phyloP scores from a whole-genome alignment of 2,113 vertebrate genomes.

The Thamnaconus septentrionalis region DNA sequence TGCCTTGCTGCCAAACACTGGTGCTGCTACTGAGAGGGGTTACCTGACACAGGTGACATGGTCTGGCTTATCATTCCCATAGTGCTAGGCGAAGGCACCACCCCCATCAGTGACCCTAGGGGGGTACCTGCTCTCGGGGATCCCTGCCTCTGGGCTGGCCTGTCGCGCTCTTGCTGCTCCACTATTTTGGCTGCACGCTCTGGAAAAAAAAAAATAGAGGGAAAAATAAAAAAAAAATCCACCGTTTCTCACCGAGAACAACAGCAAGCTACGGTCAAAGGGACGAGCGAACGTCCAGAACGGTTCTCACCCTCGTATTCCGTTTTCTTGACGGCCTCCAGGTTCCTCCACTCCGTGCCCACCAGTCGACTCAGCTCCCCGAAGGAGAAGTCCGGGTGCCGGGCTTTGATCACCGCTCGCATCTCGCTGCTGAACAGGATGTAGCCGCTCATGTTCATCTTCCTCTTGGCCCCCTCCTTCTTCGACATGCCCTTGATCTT shows the following conservation, averaged over 20 bases:
- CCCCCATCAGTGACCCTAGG: conserved; percentile 95
- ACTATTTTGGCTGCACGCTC: conserved; percentile 99
- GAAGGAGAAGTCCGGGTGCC: conserved; percentile 96
- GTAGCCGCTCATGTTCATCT: conserved; percentile 99
- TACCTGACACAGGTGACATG: conserved; percentile 99
- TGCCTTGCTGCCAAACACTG: conserved; percentile 65
- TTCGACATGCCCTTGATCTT: conserved; percentile 92
- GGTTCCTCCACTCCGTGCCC: conserved; percentile 97
- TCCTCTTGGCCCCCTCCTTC: conserved; percentile 96
- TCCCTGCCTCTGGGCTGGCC: conserved; percentile 89
- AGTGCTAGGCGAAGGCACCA: conserved; percentile 96
- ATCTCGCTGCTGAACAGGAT: conserved; percentile 99
- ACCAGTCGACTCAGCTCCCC: conserved; percentile 97
- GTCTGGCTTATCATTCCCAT: conserved; percentile 99
- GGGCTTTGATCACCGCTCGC: conserved; percentile 96
- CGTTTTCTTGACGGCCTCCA: conserved; percentile 93
- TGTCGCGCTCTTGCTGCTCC: conserved; percentile 97
- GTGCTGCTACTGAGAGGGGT: conserved; percentile 73
- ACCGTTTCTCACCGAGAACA: too few relatives aligned
- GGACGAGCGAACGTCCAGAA: too few relatives aligned
- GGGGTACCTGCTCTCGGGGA: conserved; percentile 99
- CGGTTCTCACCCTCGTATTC: conserved; percentile 91
- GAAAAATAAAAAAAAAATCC: too few relatives aligned
- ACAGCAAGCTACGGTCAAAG: too few relatives aligned
- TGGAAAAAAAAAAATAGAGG: conserved; percentile 69